Base-by-base conservation (phyloP, 2,113 vertebrate genomes). In the Phylloscopus trochilus region DNA sequence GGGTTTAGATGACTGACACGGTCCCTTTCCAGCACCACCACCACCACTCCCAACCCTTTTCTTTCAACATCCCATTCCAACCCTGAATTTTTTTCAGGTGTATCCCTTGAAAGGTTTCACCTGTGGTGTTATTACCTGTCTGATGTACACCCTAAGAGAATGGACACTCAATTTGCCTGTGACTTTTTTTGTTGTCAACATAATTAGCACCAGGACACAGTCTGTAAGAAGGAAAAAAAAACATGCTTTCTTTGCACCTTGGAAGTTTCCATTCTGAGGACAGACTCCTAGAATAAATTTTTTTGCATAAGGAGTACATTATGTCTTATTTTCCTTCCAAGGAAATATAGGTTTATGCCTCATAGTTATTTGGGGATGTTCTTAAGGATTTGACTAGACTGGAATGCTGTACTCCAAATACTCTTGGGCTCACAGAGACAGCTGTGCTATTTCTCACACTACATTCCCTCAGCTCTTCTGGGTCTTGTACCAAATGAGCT, bases 1-100 rank as follows among this genome's bases (percentile, higher is more conserved):
- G 87, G 56, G 89, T 90, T 87, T 73, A 78, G 91, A 76, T 81
- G 94, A 93, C 92, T 95, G 95, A 91, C 83, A 26, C 1, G 0
- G 31, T 75, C 86, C 90, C 78, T 92, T 83, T 79, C 52, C 60
- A 66, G 35, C 64, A 72, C 53, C 39, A 82, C 17, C 39, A 82
- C 17, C 52, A 41, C 39, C 43, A 30, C 26, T 74, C 43, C 51
- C 75, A 68, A 31, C 16, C 18, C 37, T 63, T 70, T 73, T 47
- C 9, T 79, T 66, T 84, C 60, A 59, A 55, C 11, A n/a, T n/a
- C 37, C 41, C 8, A 1, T 72, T 87, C 35, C 30, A 82, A 9
- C 41, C 55, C 30, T 53, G 33, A 66, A 21, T 6, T 35, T 69
- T 39, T 83, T 77, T 30, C 31, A 51, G 41, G 16, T 66, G 39